These are phyloP conservation scores for Stenchaetothrips biformis DNA, from an alignment of 2,888 invertebrate genomes.

Conservation along the genomic window DNA sequence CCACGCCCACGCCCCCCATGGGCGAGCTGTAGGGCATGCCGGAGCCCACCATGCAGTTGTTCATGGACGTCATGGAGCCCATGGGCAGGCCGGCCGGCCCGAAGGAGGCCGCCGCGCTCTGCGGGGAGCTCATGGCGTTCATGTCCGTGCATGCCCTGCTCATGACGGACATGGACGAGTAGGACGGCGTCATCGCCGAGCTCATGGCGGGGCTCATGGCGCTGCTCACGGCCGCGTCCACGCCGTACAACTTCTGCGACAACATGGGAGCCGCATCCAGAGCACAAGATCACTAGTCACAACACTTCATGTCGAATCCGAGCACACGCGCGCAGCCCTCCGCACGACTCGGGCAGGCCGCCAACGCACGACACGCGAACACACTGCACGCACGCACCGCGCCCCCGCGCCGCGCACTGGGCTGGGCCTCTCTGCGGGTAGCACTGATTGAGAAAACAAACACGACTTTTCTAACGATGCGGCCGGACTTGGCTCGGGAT, in stretches of 20 bases:
- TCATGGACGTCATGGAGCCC: slow-evolving; percentile 59
- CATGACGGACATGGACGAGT: slow-evolving; percentile 70
- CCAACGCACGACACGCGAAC: slow-evolving; percentile 27
- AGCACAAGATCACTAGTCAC: slow-evolving; percentile 24
- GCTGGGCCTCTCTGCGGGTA: slow-evolving; percentile 27
- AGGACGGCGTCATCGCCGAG: slow-evolving; percentile 70
- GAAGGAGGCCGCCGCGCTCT: slow-evolving; percentile 50
- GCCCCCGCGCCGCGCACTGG: slow-evolving; percentile 38
- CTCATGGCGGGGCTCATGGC: slow-evolving; percentile 55
- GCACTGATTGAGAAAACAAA: slow-evolving; percentile 56
- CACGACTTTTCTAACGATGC: slow-evolving; percentile 39
- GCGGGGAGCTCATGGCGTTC: slow-evolving; percentile 47
- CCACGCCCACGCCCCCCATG: slow-evolving; percentile 62
- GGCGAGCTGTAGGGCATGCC: slow-evolving; percentile 62
- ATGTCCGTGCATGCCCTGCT: slow-evolving; percentile 48
- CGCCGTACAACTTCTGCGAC: slow-evolving; percentile 63
- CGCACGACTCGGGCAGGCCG: too few relatives aligned
- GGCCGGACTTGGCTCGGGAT: slow-evolving; percentile 33
- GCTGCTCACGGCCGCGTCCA: slow-evolving; percentile 51
- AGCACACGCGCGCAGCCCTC: neutral
- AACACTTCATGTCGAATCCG: slow-evolving; percentile 16
- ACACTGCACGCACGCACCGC: slow-evolving; percentile 32
- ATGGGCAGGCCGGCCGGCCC: slow-evolving; percentile 51
- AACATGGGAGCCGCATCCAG: slow-evolving; percentile 50
- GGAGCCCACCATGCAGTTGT: slow-evolving; percentile 56